A percentile compares a stretch with the other conserved stretches of the same genome.
Evolutionary conservation across 2,888 invertebrate genomes (phyloP).

Genomic region (Spodoptera littoralis): DNA sequence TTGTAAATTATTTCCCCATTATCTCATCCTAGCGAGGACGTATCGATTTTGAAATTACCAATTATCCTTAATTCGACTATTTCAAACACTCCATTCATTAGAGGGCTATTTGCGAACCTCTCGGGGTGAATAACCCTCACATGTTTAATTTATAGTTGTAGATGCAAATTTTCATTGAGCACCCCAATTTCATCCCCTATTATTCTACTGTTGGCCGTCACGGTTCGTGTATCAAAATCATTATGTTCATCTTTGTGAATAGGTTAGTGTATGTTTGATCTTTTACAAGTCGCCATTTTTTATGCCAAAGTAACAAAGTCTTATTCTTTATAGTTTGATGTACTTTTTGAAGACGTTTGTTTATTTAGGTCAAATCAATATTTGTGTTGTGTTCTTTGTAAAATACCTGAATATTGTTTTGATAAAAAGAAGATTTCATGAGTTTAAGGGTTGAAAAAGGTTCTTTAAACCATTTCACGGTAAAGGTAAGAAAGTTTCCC

Average conservation of each 20-base stretch:
- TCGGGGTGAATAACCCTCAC: conserved; percentile 71
- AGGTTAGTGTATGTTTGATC: conserved; percentile 48
- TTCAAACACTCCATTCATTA: conserved; percentile 71
- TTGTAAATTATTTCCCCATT: not conserved
- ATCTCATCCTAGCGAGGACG: conserved; percentile 19
- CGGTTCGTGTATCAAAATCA: conserved; percentile 44
- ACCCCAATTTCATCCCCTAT: conserved; percentile 57
- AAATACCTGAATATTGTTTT: conserved; percentile 8
- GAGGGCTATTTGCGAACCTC: conserved; percentile 70
- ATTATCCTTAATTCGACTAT: conserved; percentile 73
- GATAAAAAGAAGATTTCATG: not conserved
- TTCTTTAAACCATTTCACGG: too few species aligned
- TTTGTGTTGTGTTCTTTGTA: conserved; percentile 3
- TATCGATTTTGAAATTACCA: conserved; percentile 67
- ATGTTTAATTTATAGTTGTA: conserved; percentile 78
- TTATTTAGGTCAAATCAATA: conserved; percentile 29
- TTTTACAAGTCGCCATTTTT: conserved; percentile 6
- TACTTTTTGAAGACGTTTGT: conserved; percentile 34
- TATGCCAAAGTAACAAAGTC: conserved; percentile 42
- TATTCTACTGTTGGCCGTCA: conserved; percentile 50
- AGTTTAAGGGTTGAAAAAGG: too few species aligned
- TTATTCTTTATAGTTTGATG: conserved; percentile 22
- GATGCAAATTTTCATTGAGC: conserved; percentile 72
- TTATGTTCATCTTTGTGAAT: conserved; percentile 45
- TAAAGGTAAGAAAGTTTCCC: too few species aligned